Evolutionary conservation across 2,113 vertebrate genomes (phyloP).

Genomic region (Dendropsophus ebraccatus): DNA sequence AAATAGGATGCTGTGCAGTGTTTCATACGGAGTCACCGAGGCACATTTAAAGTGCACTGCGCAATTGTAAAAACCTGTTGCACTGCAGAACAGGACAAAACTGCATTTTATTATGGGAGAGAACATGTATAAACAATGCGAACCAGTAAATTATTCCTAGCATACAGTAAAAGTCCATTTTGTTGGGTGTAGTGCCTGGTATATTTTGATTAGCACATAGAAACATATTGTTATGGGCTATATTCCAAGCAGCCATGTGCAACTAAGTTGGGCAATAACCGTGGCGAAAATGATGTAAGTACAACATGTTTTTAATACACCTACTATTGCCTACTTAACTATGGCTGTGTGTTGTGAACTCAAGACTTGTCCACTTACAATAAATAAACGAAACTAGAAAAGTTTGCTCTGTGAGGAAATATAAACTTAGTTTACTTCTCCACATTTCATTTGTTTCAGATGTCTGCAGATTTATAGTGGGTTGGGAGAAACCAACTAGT

Average conservation of each 20-base stretch:
- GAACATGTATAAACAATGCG: conserved; percentile 50
- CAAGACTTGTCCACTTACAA: background rate
- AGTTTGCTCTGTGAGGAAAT: background rate
- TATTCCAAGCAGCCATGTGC: conserved; percentile 14
- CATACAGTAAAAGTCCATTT: conserved; percentile 40
- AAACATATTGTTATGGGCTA: conserved; percentile 34
- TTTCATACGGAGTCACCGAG: conserved; percentile 26
- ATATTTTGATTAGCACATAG: conserved; percentile 41
- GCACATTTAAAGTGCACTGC: conserved; percentile 45
- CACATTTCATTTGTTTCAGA: background rate
- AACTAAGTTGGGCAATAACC: background rate
- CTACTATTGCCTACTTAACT: background rate
- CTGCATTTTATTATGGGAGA: conserved; percentile 46
- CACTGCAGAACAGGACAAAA: conserved; percentile 32
- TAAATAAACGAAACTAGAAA: background rate
- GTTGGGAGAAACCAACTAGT: background rate
- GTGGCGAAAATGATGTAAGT: background rate
- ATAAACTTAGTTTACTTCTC: background rate
- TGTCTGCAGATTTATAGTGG: background rate
- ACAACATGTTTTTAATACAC: background rate
- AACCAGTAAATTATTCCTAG: conserved; percentile 43
- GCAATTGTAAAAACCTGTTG: conserved; percentile 43
- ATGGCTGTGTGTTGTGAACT: background rate
- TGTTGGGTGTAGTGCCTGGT: conserved; percentile 44
- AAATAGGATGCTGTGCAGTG: conserved; percentile 50